Conservation (phyloP, 2,113 vertebrate species). For the Prochilodus magdalenae region DNA sequence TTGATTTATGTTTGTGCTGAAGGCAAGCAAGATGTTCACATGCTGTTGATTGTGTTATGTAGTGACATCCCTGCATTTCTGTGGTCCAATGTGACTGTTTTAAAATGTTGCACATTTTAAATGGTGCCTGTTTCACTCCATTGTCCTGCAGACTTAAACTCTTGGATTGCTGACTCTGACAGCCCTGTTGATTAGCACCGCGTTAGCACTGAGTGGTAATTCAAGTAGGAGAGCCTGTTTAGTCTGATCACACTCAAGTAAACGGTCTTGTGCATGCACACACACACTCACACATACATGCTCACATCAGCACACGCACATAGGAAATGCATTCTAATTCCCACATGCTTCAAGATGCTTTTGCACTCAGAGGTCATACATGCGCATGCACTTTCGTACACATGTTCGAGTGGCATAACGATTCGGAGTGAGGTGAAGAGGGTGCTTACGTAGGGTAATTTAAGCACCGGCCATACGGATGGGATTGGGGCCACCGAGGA, state of each 20-base stretch:
- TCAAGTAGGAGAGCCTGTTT: constrained; percentile 65
- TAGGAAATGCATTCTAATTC: constrained; percentile 28
- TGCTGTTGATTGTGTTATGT: not conserved
- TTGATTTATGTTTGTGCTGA: not conserved
- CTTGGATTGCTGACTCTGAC: constrained; percentile 39
- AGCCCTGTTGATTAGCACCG: constrained; percentile 56
- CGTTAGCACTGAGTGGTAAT: constrained; percentile 63
- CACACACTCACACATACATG: constrained; percentile 7
- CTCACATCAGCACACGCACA: not conserved
- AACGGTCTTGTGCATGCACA: not conserved
- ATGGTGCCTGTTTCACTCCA: not conserved
- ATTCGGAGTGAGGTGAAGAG: constrained; percentile 45
- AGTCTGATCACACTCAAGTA: constrained; percentile 9
- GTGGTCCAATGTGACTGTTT: not conserved
- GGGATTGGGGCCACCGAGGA: constrained; percentile 71
- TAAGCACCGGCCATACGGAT: constrained; percentile 71
- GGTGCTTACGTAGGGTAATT: constrained; percentile 75
- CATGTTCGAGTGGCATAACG: constrained; percentile 1
- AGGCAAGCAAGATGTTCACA: not conserved
- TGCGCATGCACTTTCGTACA: constrained; percentile 4
- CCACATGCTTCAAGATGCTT: constrained; percentile 35
- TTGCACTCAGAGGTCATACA: constrained; percentile 27
- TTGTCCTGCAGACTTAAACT: not conserved
- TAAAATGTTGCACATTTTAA: not conserved
- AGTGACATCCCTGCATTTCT: not conserved